Percentiles rank a stretch among this genome's conserved stretches.
phyloP scores from a whole-genome alignment of 2,113 vertebrate genomes.

The Scomber scombrus region DNA sequence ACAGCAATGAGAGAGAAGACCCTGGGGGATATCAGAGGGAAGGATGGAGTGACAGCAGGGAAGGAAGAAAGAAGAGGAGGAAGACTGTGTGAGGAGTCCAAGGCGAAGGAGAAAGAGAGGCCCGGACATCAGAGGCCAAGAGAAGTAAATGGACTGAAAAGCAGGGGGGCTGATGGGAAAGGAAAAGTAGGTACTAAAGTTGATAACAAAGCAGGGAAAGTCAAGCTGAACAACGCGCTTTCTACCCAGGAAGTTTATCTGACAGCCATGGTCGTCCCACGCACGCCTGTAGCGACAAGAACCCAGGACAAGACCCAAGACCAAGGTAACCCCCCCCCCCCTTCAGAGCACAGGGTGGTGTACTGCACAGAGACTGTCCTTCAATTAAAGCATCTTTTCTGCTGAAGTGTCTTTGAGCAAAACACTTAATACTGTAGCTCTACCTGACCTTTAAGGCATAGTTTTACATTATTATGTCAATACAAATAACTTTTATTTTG shows the following conservation, averaged over 20 bases:
- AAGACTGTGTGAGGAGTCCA: slow-evolving; percentile 73
- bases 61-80: slow-evolving; percentile 67
- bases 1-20: slow-evolving; percentile 60
- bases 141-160: slow-evolving; percentile 56
- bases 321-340: slow-evolving; percentile 51
- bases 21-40: slow-evolving; percentile 54
- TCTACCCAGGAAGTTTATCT: slow-evolving; percentile 68
- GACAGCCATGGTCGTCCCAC: slow-evolving; percentile 80
- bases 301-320: slow-evolving; percentile 69
- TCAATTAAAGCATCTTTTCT: background rate
- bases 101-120: slow-evolving; percentile 62
- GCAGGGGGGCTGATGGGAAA: slow-evolving; percentile 48
- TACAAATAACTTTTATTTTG: too few relatives aligned
- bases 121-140: slow-evolving; percentile 55
- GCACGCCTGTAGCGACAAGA: slow-evolving; percentile 74
- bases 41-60: slow-evolving; percentile 48
- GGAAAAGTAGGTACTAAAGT: slow-evolving; percentile 60
- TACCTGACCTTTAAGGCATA: too few relatives aligned
- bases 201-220: slow-evolving; percentile 30
- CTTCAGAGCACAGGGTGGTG: background rate
- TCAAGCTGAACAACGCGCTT: slow-evolving; percentile 43
- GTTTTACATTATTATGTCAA: too few relatives aligned
- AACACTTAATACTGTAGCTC: too few relatives aligned
- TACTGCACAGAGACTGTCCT: background rate
- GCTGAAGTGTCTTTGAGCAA: background rate